phyloP scores from a whole-genome alignment of 1,140 invertebrate genomes.

The Drosophila ercepeae region DNA sequence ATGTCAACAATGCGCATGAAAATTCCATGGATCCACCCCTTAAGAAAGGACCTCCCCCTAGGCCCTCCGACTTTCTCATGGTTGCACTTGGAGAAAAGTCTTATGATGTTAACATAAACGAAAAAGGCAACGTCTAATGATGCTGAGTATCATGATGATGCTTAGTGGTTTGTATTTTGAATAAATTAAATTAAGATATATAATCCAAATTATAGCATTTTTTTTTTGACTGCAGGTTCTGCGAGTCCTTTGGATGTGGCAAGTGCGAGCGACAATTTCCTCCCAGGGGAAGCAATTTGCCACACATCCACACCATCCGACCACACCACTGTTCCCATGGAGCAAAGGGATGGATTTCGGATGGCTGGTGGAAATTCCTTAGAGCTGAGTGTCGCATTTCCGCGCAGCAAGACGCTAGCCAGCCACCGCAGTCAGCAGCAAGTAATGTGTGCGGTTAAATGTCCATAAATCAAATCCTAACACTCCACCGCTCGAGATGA shows the following conservation, averaged over 20 bases:
- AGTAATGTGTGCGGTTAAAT: conserved; percentile 81
- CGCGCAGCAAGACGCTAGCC: conserved; percentile 56
- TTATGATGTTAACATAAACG: background rate
- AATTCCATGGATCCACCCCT: conserved; percentile 67
- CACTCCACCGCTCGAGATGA: conserved; percentile 63
- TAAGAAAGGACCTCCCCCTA: conserved; percentile 26
- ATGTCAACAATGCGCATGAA: conserved; percentile 83
- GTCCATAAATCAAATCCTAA: conserved; percentile 79
- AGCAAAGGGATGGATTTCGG: conserved; percentile 18
- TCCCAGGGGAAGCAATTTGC: conserved; percentile 82
- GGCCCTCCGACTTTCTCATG: conserved; percentile 16
- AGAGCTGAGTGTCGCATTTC: conserved; percentile 51
- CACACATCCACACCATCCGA: conserved; percentile 51
- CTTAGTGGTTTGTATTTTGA: background rate
- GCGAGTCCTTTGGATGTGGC: conserved; percentile 23
- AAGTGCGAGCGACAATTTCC: conserved; percentile 62
- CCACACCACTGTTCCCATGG: conserved; percentile 28
- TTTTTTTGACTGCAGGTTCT: conserved; percentile 30
- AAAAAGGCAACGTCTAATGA: background rate
- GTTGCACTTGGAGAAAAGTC: conserved; percentile 12
- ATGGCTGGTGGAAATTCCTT: conserved; percentile 46
- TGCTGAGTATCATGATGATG: too few species aligned
- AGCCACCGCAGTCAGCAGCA: conserved; percentile 51
- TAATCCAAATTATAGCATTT: conserved; percentile 17
- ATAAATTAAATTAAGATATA: background rate